Percentiles rank a stretch among this genome's conserved stretches.
phyloP scores from a whole-genome alignment of 2,888 invertebrate species.

The Ommatoiulus sabulosus region DNA sequence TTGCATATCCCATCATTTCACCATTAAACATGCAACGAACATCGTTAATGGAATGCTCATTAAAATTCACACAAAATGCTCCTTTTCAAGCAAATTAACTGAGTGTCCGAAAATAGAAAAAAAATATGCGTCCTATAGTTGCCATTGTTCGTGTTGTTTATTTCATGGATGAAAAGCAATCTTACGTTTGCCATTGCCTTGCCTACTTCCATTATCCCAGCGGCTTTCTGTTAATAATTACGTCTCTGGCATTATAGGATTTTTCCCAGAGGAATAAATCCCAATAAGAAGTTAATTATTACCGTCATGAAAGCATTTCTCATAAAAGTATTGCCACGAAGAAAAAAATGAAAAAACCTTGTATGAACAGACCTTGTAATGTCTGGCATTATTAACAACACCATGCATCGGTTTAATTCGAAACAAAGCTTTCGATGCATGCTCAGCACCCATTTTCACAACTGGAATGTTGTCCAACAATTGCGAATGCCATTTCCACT shows the following conservation, averaged over 20 bases:
- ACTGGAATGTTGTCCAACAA: slow-evolving; percentile 9
- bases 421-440: background rate
- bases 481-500: background rate
- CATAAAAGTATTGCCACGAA: background rate
- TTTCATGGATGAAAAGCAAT: slow-evolving; percentile 41
- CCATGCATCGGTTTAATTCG: background rate
- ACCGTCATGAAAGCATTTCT: slow-evolving; percentile 8
- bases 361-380: slow-evolving; percentile 25
- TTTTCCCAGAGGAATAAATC: slow-evolving; percentile 18
- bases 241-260: background rate
- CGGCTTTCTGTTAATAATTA: slow-evolving; percentile 28
- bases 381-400: slow-evolving; percentile 30
- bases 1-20: too few species aligned
- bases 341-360: background rate
- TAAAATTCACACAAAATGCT: too few species aligned
- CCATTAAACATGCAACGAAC: too few species aligned
- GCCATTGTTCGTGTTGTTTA: background rate
- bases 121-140: too few species aligned
- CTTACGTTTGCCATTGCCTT: background rate
- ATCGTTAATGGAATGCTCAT: too few species aligned
- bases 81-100: too few species aligned
- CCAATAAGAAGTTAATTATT: slow-evolving; percentile 39
- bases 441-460: background rate
- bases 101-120: too few species aligned
- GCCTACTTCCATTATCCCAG: background rate